Percentiles rank a stretch among this genome's conserved stretches.
Evolutionary conservation across 2,113 vertebrate species (phyloP).

Genomic region (Varanus salvator): DNA sequence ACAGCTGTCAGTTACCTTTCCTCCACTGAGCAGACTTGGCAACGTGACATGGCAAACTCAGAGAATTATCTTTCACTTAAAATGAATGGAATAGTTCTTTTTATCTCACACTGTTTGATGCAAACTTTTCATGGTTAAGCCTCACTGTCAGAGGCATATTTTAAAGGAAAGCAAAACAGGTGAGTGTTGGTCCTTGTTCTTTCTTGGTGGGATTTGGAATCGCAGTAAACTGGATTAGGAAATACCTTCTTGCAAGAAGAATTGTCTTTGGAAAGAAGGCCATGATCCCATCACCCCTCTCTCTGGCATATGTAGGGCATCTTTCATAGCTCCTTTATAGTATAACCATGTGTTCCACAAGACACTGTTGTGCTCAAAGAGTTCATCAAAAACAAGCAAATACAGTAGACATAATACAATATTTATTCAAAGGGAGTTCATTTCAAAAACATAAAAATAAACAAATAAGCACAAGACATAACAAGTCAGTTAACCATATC

Average conservation of each 20-base stretch:
- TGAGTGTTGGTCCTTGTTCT: neutral
- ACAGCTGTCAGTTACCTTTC: constrained; percentile 17
- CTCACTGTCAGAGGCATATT: neutral
- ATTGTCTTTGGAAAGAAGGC: neutral
- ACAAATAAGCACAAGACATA: too few species aligned
- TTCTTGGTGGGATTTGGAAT: neutral
- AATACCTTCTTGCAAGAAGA: neutral
- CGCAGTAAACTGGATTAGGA: neutral
- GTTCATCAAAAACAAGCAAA: neutral
- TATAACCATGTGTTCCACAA: too few species aligned
- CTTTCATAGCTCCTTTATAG: too few species aligned
- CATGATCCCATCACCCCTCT: neutral
- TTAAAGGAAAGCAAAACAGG: constrained; percentile 26
- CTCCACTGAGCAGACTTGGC: rapidly evolving
- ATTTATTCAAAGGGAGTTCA: too few species aligned
- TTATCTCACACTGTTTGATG: constrained; percentile 11
- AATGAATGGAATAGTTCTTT: neutral
- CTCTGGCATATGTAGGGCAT: neutral
- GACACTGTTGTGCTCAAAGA: too few species aligned
- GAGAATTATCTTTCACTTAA: constrained; percentile 16
- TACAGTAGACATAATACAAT: neutral
- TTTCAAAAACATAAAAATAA: too few species aligned
- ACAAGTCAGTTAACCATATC: too few species aligned
- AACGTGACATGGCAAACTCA: constrained; percentile 22
- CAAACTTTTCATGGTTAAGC: constrained; percentile 20